Evolutionary conservation across 2,888 invertebrate species (phyloP).

Genomic region (Drosophila tanythrix): DNA sequence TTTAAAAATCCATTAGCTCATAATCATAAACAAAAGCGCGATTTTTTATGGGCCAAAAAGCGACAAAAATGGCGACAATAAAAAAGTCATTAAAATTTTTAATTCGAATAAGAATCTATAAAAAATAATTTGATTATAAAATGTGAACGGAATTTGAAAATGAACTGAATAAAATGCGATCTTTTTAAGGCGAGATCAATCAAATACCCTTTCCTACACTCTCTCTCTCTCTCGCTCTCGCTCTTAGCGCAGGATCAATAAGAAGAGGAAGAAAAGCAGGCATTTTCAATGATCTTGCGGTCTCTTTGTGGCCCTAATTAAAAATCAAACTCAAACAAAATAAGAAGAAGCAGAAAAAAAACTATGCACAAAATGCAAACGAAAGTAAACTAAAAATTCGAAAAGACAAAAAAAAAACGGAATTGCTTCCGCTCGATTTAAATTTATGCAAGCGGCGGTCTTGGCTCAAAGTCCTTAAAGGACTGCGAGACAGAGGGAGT

Average conservation of each 20-base stretch:
- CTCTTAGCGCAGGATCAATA: constrained; percentile 46
- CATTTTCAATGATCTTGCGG: constrained; percentile 57
- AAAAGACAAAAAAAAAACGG: constrained; percentile 42
- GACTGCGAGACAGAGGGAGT: constrained; percentile 22
- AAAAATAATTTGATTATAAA: background rate
- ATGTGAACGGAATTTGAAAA: background rate
- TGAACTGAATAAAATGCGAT: background rate
- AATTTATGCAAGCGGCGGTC: constrained; percentile 56
- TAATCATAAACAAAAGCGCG: constrained; percentile 49
- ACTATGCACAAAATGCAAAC: constrained; percentile 37
- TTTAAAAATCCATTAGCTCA: constrained; percentile 57
- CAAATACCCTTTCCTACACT: background rate
- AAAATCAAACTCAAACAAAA: constrained; percentile 54
- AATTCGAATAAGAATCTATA: background rate
- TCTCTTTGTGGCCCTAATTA: constrained; percentile 69
- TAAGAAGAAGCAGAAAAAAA: constrained; percentile 4
- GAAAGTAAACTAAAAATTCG: constrained; percentile 10
- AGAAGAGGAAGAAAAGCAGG: constrained; percentile 12
- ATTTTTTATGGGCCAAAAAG: constrained; percentile 10
- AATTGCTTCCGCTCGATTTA: constrained; percentile 63
- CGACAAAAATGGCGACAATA: constrained; percentile 37
- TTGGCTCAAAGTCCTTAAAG: constrained; percentile 45
- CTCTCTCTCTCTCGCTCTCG: background rate
- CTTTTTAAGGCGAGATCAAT: background rate
- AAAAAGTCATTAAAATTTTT: constrained; percentile 6